Evolutionary conservation across 2,888 invertebrate genomes (phyloP).

Genomic region (Hecatera dysodea): DNA sequence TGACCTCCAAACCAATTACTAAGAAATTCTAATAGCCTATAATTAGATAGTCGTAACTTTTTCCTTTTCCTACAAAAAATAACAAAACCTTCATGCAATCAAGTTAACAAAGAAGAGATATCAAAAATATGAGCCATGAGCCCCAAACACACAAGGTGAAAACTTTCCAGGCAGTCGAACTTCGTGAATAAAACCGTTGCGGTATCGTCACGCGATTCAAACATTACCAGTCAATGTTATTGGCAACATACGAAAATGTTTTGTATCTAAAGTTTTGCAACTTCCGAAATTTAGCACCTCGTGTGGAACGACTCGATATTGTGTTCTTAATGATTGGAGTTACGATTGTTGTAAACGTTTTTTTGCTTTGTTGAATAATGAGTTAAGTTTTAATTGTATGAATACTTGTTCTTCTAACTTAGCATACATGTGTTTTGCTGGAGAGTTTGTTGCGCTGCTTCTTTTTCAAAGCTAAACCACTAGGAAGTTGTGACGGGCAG

Average conservation of each 20-base stretch:
- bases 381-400: conserved; percentile 42
- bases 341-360: conserved; percentile 35
- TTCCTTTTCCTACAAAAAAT: conserved; percentile 6
- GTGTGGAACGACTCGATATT: conserved; percentile 43
- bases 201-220: conserved; percentile 61
- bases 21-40: conserved; percentile 2
- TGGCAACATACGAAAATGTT: conserved; percentile 56
- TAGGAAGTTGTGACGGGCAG: no score
- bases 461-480: no score
- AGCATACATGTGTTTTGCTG: no score
- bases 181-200: conserved; percentile 46
- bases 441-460: no score
- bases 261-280: conserved; percentile 47
- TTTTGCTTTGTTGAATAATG: conserved; percentile 28
- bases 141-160: conserved; percentile 56
- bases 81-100: conserved; percentile 34
- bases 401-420: no score
- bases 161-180: conserved; percentile 54
- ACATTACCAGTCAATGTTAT: conserved; percentile 59
- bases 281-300: conserved; percentile 46
- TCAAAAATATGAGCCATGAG: conserved; percentile 37
- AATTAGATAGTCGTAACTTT: conserved; percentile 20
- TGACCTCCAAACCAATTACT: not conserved
- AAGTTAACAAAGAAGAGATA: conserved; percentile 39
- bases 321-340: conserved; percentile 38